These are phyloP conservation scores for Solenopsis invicta DNA, from an alignment of 1,140 invertebrate species.

Conservation along the genomic window DNA sequence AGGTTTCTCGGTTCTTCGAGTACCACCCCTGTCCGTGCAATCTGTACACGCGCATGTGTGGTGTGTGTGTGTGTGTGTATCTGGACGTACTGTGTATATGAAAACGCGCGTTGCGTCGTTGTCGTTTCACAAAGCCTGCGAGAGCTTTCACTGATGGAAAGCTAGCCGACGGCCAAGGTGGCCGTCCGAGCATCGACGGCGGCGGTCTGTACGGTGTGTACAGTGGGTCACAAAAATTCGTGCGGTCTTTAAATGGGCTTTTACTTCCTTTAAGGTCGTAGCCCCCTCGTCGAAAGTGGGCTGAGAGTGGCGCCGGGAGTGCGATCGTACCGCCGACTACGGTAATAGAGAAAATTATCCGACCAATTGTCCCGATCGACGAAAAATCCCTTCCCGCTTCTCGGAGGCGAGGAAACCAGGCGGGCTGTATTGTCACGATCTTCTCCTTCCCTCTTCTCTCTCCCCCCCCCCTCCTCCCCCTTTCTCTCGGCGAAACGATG, in stretches of 20 bases:
- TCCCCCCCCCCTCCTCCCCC: neutral
- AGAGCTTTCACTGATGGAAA: conserved; percentile 83
- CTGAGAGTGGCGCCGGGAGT: conserved; percentile 52
- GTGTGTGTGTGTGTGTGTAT: neutral
- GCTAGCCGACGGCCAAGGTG: conserved; percentile 82
- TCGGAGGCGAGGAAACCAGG: neutral
- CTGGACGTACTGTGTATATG: neutral
- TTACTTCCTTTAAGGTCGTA: conserved; percentile 73
- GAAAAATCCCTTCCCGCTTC: conserved; percentile 51
- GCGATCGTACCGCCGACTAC: conserved; percentile 10
- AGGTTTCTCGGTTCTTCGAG: conserved; percentile 51
- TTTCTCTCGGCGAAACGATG: conserved; percentile 7
- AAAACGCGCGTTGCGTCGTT: neutral
- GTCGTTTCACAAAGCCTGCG: conserved; percentile 70
- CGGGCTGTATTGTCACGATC: conserved; percentile 29
- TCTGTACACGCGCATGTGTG: too few species aligned
- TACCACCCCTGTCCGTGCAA: conserved; percentile 3
- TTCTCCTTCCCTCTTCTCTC: neutral
- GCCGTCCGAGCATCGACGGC: conserved; percentile 31
- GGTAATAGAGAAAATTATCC: conserved; percentile 70
- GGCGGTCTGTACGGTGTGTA: conserved; percentile 27
- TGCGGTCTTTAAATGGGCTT: conserved; percentile 73
- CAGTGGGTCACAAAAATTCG: conserved; percentile 77
- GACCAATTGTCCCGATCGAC: conserved; percentile 64
- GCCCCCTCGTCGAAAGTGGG: conserved; percentile 71